Evolutionary conservation across 2,888 invertebrate genomes (phyloP), one percentile per base, ranked within the genome.

Genomic region (Steinernema carpocapsae): DNA sequence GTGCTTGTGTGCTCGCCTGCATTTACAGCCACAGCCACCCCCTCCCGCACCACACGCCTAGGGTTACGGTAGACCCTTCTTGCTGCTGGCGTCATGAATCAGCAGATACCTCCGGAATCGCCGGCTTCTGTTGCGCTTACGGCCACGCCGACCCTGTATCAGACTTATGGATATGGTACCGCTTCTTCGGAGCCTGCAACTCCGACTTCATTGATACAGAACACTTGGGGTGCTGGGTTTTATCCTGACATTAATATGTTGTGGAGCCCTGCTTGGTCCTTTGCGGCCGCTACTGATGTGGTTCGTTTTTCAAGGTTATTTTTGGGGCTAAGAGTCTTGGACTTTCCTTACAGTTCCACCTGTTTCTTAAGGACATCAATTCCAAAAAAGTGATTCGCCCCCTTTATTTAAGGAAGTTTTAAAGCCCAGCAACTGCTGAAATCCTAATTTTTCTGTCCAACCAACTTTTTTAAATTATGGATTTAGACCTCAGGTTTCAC

Each of bases 51-150:
- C n/a, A n/a, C n/a, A n/a, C n/a, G n/a, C n/a, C n/a, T n/a, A n/a
- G 26, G 64, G 64, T 32, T 64, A 64, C 64, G 64, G 64, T 64
- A 64, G 22, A 52, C n/a, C 52, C 10, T n/a, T n/a, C n/a, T n/a
- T n/a, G n/a, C n/a, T n/a, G n/a, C 52, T 1, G 52, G 22, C 26
- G 64, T 17, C 12, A 64, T 64, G 64, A 64, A 64, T 64, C 64
- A 56, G 56, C 22, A 29, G 64, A 26, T 29, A 6, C 64, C 64
- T 26, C 64, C 64, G 26, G 64, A 64, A 64, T 64, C 64, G 29
- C 64, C 64, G 64, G 64, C 64, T 32, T 64, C 64, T 17, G 32
- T n/a, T n/a, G 48, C 48, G 19, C 3, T 14, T 14, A 19, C 48
- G n/a, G 3, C 64, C 4, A 32, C 64, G 12, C 32, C 64, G 37